A percentile compares a stretch with the other conserved stretches of the same genome.
Evolutionary conservation across 2,113 vertebrate genomes (phyloP).

Genomic region (Donacobius atricapilla): DNA sequence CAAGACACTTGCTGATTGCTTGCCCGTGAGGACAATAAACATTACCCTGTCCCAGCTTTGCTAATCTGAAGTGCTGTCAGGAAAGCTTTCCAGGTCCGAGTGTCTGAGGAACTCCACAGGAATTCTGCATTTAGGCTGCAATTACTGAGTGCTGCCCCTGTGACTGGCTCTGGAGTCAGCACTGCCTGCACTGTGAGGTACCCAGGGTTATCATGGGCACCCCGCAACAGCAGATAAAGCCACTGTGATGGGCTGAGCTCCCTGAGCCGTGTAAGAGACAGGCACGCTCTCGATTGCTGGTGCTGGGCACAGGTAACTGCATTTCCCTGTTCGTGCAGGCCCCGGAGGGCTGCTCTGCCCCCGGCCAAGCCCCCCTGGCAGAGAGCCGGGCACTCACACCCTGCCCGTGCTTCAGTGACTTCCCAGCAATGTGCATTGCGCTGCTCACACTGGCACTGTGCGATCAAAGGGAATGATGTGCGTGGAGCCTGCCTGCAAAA

Average conservation of each 20-base stretch:
- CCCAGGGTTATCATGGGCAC: accelerated
- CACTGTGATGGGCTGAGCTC: neutral
- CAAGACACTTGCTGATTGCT: neutral
- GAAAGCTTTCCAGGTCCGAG: neutral
- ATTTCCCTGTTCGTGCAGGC: neutral
- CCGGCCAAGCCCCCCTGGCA: accelerated
- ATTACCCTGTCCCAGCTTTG: neutral
- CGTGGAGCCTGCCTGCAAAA: neutral
- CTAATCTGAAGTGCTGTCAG: neutral
- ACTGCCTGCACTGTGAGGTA: accelerated
- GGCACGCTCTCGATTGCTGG: neutral
- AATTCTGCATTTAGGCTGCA: neutral
- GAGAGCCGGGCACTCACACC: accelerated
- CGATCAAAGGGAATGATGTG: accelerated
- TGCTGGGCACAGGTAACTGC: accelerated
- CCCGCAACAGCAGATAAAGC: neutral
- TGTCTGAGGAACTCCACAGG: neutral
- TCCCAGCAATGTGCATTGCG: neutral
- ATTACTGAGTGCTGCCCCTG: accelerated
- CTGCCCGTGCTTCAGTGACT: accelerated
- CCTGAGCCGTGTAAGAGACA: accelerated
- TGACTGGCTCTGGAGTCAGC: neutral
- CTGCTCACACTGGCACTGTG: accelerated
- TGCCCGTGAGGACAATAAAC: neutral
- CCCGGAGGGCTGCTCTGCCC: neutral